These are phyloP conservation scores for Drosophila vallismaia DNA, from an alignment of 2,888 invertebrate species.

Conservation along the genomic window DNA sequence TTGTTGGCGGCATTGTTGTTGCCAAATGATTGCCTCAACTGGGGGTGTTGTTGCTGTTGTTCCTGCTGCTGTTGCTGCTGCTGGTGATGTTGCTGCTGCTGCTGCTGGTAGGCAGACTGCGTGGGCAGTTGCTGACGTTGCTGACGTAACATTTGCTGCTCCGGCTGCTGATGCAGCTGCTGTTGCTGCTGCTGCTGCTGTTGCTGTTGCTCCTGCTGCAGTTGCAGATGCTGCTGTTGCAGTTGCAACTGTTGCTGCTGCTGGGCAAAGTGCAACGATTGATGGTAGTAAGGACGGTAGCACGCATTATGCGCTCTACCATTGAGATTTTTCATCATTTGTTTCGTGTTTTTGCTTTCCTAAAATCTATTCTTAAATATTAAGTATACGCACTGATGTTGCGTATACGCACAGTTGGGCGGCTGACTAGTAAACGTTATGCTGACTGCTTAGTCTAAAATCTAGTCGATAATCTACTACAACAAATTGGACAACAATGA, in stretches of 20 bases:
- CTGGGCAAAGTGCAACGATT: constrained; percentile 57
- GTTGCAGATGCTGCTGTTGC: constrained; percentile 48
- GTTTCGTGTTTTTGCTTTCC: constrained; percentile 33
- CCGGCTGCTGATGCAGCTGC: constrained; percentile 44
- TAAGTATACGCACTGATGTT: constrained; percentile 64
- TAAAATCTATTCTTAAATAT: constrained; percentile 53
- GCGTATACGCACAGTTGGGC: constrained; percentile 65
- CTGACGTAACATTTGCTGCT: constrained; percentile 59
- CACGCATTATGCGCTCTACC: constrained; percentile 77
- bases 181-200: constrained; percentile 31
- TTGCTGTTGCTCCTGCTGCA: constrained; percentile 31
- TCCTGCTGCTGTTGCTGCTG: constrained; percentile 45
- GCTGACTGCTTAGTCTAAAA: constrained; percentile 17
- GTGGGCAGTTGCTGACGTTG: constrained; percentile 57
- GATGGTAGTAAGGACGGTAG: constrained; percentile 73
- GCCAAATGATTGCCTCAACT: constrained; percentile 41
- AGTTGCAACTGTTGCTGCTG: constrained; percentile 50
- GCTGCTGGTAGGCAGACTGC: constrained; percentile 56
- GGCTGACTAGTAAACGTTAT: constrained; percentile 64
- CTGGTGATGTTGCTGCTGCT: constrained; percentile 53
- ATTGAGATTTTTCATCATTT: constrained; percentile 77
- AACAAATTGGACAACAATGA: constrained; percentile 58
- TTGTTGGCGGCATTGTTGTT: constrained; percentile 54
- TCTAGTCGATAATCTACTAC: constrained; percentile 24
- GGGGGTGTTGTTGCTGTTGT: constrained; percentile 40